Base-by-base conservation (phyloP, 2,797 vertebrate species). In the Pyrrhura leucotis region DNA sequence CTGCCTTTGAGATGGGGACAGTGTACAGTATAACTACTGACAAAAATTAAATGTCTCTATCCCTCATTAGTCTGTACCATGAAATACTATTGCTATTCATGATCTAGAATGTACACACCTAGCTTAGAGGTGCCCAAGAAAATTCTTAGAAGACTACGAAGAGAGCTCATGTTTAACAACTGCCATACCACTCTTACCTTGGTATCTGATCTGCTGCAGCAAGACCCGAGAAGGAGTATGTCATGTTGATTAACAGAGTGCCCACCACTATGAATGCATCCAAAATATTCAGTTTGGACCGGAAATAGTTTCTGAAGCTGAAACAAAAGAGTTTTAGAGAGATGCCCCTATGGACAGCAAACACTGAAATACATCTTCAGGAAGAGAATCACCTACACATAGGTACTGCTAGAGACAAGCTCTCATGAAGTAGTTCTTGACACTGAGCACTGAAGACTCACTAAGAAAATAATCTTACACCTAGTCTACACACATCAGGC, bases 221-320 rank as follows among this genome's bases (percentile, higher is more conserved):
- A 82, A 98, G 66, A 66, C 98, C 98, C 28, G 97, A 96, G 91
- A 98, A 98, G 67, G 98, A 96, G 87, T 99, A 99, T 3, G 97
- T 88, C 96, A 99, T 97, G 74, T 99, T 98, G 93, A 99, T 96
- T 65, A 98, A 73, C 85, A 99, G 95, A 2, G 98, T 99, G 84
- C 98, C 29, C 7, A 97, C 96, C 44, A 99, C 98, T 80, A 99
- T 98, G 28, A 98, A 92, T 2, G 98, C 98, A 59, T 99, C 99
- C 42, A 99, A 47, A 86, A 98, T 97, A 96, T 99, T 99, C 93
- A 99, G 90, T 85, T 97, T 98, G 56, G 98, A 99, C 86, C 71
- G 97, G 97, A 99, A 99, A 97, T 99, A 99, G 10, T 95, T 97
- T 42, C 65, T 97, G 78, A 98, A 98, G 73, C 99, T 99, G 95